Base-by-base conservation (phyloP, 2,888 invertebrate species). In the Alloplasta piceator region DNA sequence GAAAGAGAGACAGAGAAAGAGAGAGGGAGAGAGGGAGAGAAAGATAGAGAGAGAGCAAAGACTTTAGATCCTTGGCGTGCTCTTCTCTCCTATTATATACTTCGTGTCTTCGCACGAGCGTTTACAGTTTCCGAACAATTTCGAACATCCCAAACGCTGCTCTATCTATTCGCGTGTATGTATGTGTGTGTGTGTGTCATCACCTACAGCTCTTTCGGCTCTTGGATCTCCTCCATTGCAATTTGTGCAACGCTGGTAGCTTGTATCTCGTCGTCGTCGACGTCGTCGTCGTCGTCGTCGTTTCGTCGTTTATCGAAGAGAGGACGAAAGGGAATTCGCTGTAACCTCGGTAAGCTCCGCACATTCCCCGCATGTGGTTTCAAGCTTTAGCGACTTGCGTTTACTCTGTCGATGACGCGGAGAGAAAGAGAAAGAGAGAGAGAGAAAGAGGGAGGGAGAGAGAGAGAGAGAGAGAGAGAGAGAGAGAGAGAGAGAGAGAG, bases 81-180 rank as follows among this genome's bases (percentile, higher is more conserved):
- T 61, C 63, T 58, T 36, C 58, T 48, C 55, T 38, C 26, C 7
- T 55, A 43, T 7, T 55, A 43, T 7, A 10, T 6, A 4, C 58
- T 60, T 50, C 61, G 61, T 55, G 58, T 55, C 58, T 56, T 55
- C 66, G 39, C 6, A 48, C 14, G 26, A 74, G 67, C 67, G 66
- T 50, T 67, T 64, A 73, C 77, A 73, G 77, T 77, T 77, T 68
- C 80, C 80, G 63, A 77, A 80, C 80, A 77, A 80, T 77, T 73
- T 80, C 73, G 77, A 77, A 68, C 67, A 80, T 80, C 73, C 80
- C 14, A 48, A 64, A 67, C 55, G 38, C 52, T 7, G 26, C 26
- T 26, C 26, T 26, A 26, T 26, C 26, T 26, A 26, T 26, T 39
- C 48, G 5, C 50, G 36, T 14, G 26, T 26, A 3, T 3, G 26